Base-by-base conservation (phyloP, 64 coral and sea anemone genomes). In the Catalaphyllia jardinei region DNA sequence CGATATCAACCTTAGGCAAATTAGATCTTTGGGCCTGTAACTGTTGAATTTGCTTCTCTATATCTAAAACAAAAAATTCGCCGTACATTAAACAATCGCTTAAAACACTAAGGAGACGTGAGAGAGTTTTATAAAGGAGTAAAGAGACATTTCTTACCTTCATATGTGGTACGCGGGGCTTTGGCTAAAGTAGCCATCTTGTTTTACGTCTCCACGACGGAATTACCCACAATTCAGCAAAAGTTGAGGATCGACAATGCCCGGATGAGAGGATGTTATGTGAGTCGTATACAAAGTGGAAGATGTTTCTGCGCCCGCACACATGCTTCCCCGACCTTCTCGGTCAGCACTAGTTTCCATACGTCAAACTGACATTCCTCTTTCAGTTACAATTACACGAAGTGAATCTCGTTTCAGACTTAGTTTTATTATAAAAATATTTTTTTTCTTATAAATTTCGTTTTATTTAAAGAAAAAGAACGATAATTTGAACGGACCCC, bases 181-280 rank as follows among this genome's bases (percentile, higher is more conserved):
- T 92, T 92, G 8, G 73, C 90, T 79, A 86, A 92, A 63, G 90
- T 12, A 16, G 90, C 90, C 90, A 92, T 92, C 30, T 92, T 91
- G 81, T n/a, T 85, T 85, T 27, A 71, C 81, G 63, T 14, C 24
- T 3, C 11, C 62, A 85, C 81, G 12, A 14, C 81, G 39, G 14
- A 85, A 16, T 50, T 71, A 27, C 81, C 81, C 81, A 85, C 81
- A 85, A 85, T 71, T 31, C 81, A 85, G 22, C 81, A 24, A 67
- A 83, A 13, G 14, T 51, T 0, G 10, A 7, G 20, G 52, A 67
- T 18, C 0, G 14, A 71, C 67, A 27, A 27, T 51, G 7, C 81
- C 81, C 81, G 81, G 81, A 85, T 85, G 22, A 71, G 0, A 31
- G 7, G 79, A 83, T 31, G 18, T 31, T 83, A 0, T 20, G 28